A percentile compares a stretch with the other conserved stretches of the same genome.
phyloP scores from a whole-genome alignment of 2,888 invertebrate species.

The Lasioglossum pauxillum region DNA sequence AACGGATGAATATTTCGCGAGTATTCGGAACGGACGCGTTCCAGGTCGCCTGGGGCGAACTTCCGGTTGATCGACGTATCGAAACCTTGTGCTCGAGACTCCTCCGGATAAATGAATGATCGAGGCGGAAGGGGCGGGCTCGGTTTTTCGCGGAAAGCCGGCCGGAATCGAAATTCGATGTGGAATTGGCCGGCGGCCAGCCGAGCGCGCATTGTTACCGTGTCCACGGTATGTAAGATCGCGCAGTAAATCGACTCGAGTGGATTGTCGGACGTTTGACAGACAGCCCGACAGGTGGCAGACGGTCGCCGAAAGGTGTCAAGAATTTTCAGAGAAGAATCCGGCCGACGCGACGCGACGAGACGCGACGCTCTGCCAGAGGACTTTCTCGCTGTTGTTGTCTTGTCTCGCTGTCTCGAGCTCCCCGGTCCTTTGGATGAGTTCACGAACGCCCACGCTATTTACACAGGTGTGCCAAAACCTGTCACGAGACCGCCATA shows the following conservation, averaged over 20 bases:
- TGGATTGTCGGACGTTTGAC: conserved; percentile 72
- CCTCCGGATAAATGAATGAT: not conserved
- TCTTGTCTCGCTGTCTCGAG: not conserved
- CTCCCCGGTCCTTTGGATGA: not conserved
- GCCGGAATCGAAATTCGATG: not conserved
- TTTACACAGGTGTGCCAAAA: not conserved
- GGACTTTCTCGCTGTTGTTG: not conserved
- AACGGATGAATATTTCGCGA: not conserved
- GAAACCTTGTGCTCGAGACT: not conserved
- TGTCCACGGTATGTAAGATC: conserved; percentile 50
- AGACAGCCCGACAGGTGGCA: conserved; percentile 76
- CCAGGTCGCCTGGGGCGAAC: not conserved
- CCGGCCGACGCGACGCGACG: not conserved
- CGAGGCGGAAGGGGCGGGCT: not conserved
- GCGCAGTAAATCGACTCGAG: conserved; percentile 69
- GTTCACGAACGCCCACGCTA: not conserved
- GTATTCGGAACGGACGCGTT: not conserved
- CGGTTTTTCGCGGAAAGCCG: not conserved
- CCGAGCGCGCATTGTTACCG: conserved; percentile 54
- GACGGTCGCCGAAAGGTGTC: conserved; percentile 43
- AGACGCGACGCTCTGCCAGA: not conserved
- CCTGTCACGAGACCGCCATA: not conserved
- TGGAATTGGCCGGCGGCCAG: conserved; percentile 67
- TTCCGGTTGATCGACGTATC: conserved; percentile 1
- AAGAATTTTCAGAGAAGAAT: conserved; percentile 27